Evolutionary conservation across 1,140 invertebrate genomes (phyloP).

Genomic region (Gryon sp.): DNA sequence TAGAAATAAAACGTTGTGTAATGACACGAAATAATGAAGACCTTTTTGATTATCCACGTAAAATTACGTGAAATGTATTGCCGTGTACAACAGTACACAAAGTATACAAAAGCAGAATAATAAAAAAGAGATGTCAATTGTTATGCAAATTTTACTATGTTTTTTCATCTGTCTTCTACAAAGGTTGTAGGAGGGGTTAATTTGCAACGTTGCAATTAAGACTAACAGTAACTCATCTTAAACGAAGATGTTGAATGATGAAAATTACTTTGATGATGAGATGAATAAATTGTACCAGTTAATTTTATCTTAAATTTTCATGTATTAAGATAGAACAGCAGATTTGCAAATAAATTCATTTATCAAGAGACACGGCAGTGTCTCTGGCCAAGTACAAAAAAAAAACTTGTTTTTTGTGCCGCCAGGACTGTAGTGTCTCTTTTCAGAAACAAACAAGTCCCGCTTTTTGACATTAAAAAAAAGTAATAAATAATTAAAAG

Average conservation of each 20-base stretch:
- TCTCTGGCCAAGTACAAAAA: too few relatives aligned
- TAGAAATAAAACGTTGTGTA: not conserved
- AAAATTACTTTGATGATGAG: conserved; percentile 16
- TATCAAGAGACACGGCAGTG: too few relatives aligned
- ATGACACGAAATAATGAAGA: not conserved
- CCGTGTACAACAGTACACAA: not conserved
- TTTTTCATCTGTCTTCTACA: conserved; percentile 34
- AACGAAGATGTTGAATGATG: conserved; percentile 11
- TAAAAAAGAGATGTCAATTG: conserved; percentile 39
- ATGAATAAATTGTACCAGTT: too few relatives aligned
- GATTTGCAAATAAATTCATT: too few relatives aligned
- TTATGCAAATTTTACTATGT: conserved; percentile 38
- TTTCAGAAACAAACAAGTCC: too few relatives aligned
- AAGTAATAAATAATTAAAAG: too few relatives aligned
- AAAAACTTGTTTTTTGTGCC: too few relatives aligned
- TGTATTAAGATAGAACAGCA: too few relatives aligned
- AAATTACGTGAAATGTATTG: conserved; percentile 2
- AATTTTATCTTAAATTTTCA: too few relatives aligned
- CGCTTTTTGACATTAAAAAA: too few relatives aligned
- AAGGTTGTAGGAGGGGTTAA: conserved; percentile 12
- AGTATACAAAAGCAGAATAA: not conserved
- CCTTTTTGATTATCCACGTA: not conserved
- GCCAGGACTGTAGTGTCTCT: too few relatives aligned
- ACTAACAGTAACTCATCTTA: conserved; percentile 30
- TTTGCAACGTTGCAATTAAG: conserved; percentile 41